Evolutionary conservation across 2,113 vertebrate genomes (phyloP).

Genomic region (Ceyx margarethae): DNA sequence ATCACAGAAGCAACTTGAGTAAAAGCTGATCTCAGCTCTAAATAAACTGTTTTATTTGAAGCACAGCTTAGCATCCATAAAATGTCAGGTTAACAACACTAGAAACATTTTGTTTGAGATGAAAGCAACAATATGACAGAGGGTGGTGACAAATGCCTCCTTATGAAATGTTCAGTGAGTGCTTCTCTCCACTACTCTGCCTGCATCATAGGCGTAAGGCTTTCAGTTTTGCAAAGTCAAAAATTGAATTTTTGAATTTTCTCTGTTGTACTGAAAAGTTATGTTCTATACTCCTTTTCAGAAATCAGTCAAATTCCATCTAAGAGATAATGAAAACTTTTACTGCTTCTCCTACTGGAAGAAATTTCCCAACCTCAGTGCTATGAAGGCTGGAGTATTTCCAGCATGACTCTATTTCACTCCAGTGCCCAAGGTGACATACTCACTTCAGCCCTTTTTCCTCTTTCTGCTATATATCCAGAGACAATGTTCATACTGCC

Average conservation of each 20-base stretch:
- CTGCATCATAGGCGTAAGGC: neutral
- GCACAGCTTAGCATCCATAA: neutral
- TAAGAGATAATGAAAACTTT: neutral
- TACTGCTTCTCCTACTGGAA: neutral
- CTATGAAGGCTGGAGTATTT: neutral
- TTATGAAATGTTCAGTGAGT: neutral
- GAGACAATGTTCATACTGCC: neutral
- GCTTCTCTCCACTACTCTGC: neutral
- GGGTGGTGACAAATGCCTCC: neutral
- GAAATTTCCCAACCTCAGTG: neutral
- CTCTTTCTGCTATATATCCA: neutral
- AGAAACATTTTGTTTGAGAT: neutral
- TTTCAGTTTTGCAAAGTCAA: neutral
- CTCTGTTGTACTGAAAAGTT: neutral
- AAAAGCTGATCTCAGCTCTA: constrained; percentile 1
- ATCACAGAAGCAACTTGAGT: neutral
- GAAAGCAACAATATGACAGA: neutral
- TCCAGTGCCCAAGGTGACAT: neutral
- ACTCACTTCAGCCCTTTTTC: neutral
- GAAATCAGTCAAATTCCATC: neutral
- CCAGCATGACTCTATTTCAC: neutral
- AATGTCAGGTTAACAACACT: neutral
- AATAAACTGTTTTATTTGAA: constrained; percentile 21
- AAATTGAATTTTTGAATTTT: neutral
- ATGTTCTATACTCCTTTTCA: neutral